Evolutionary conservation across 2,888 invertebrate species (phyloP), one percentile per base, ranked within the genome.

Genomic region (Aelia acuminata): DNA sequence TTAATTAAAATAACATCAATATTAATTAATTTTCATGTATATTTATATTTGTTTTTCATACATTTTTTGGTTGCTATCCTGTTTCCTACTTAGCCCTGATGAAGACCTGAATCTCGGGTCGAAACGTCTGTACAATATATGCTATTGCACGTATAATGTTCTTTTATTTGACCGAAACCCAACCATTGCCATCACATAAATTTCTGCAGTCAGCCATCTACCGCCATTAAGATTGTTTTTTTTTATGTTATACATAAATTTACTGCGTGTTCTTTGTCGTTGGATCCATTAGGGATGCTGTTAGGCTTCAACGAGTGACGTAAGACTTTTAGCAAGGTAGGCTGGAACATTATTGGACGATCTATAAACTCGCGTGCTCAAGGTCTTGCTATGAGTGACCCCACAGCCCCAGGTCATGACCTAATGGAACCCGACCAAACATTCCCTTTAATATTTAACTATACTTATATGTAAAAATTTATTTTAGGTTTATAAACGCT

Each of bases 321-420:
- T 63, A 63, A 63, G 63, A 80, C 80, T 80, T 80, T 80, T 43
- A 80, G 22, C 43, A 10, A 22, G 80, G 39, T 11, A 11, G 70
- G 18, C 4, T 31, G 35, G 43, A 10, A n/a, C 80, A 39, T 80
- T 80, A 80, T 80, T 80, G 43, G 80, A 80, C 80, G 80, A 80
- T 80, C 80, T 80, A 80, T 80, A 80, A 80, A n/a, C 80, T 80
- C 80, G 80, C 80, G 80, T 80, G 80, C 80, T 13, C 39, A 80
- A 43, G 22, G 39, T 13, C 39, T 39, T 43, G n/a, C 80, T 80
- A 80, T 80, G 20, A n/a, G 80, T 80, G 80, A 80, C 80, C 80
- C n/a, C 80, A 43, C 0, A 26, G 22, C 43, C 10, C 43, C 7
- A 11, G 80, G 39, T 80, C 80, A 80, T 43, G 80, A 80, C 80